Evolutionary conservation across 2,888 invertebrate genomes (phyloP), one percentile per base, ranked within the genome.

Genomic region (Drosophila differens): DNA sequence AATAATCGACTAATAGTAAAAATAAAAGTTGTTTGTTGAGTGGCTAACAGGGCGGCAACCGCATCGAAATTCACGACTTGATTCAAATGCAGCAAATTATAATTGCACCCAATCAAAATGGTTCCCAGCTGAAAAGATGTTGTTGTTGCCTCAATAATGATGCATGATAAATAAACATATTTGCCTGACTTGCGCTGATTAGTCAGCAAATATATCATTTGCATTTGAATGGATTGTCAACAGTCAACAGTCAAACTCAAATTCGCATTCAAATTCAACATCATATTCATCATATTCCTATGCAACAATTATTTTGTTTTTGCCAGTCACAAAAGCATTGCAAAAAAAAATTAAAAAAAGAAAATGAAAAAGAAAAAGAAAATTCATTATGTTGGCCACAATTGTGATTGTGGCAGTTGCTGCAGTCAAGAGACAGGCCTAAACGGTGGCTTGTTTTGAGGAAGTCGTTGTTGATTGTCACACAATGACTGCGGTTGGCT

Each of bases 101-200:
- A 79, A 79, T 79, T 79, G 78, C 80, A 70, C 55, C 72, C 59
- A 79, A 79, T 79, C 76, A 80, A 74, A 80, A 59, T 65, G 28
- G 61, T 80, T 79, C 80, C 73, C 77, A 79, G 80, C 63, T 70
- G 14, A 30, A 12, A 30, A 6, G 6, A 12, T 62, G 62, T 51
- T 60, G 66, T 39, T n/a, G 28, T 19, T 32, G 71, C 57, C 70
- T 55, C 80, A 79, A 85, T 82, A 88, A 81, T 72, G 65, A 80
- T 83, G 70, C 88, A 85, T 88, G 83, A 85, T 84, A 83, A 80
- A 74, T 85, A 72, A 78, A 74, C 10, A 73, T 76, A 58, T 72
- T 70, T 70, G 62, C 22, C 35, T 49, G 39, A 57, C 49, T 58
- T 9, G 14, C 22, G 35, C 39, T 72, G 81, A 70, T 83, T 83